These are phyloP conservation scores for Origma solitaria DNA, from an alignment of 2,113 vertebrate species.

Conservation along the genomic window DNA sequence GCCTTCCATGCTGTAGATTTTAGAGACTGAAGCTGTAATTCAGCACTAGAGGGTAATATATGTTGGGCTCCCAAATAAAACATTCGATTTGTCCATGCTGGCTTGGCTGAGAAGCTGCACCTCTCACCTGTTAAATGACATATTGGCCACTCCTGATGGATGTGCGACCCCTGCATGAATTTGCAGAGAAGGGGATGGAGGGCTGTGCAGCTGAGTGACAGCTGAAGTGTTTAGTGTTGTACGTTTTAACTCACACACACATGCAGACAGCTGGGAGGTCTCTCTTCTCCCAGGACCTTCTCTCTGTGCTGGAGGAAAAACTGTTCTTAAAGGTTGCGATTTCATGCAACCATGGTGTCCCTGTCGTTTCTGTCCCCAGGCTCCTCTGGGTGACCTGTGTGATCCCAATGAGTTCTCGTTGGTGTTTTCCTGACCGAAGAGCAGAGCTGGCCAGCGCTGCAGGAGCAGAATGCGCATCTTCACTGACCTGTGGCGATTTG, in stretches of 20 bases:
- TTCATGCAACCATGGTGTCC: rapidly evolving
- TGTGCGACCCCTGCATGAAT: not conserved
- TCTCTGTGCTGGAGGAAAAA: not conserved
- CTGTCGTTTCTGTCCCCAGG: not conserved
- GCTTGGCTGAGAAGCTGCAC: not conserved
- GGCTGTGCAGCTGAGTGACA: not conserved
- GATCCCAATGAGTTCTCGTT: rapidly evolving
- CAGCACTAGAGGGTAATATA: not conserved
- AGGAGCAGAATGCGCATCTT: rapidly evolving
- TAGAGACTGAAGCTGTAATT: not conserved
- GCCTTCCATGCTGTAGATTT: not conserved
- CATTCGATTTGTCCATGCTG: not conserved
- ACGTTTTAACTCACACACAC: not conserved
- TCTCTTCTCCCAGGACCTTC: not conserved
- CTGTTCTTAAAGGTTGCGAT: not conserved
- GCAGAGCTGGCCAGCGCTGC: rapidly evolving
- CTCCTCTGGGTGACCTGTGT: not conserved
- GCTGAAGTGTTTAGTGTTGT: not conserved
- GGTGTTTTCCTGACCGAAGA: rapidly evolving
- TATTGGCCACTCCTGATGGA: not conserved
- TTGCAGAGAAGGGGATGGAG: not conserved
- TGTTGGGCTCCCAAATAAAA: not conserved
- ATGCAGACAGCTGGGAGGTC: rapidly evolving
- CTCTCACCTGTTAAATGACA: not conserved
- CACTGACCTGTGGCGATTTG: not conserved